Base-by-base conservation (phyloP, 2,888 invertebrate genomes). In the Agapostemon virescens region DNA sequence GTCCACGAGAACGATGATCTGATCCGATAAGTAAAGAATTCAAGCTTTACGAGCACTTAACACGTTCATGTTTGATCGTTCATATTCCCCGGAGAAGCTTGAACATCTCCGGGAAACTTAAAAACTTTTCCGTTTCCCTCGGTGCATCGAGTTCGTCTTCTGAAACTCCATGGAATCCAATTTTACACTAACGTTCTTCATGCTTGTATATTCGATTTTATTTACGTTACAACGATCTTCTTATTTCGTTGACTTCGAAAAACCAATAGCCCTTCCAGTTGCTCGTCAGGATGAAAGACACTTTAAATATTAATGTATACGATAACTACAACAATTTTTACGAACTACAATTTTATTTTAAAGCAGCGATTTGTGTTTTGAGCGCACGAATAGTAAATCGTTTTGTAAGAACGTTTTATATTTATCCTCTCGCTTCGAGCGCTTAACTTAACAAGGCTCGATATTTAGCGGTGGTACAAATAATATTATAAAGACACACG, bases 11-110 rank as follows among this genome's bases (percentile, higher is more conserved):
- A 64, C 26, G 38, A 63, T 69, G 38, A 63, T 69, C 30, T 61
- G 52, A 74, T 81, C 40, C 55, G 45, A 67, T 74, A 40, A 61
- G 52, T n/a, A 69, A 30, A 68, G 33, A 45, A 69, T 52, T 58
- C 15, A 64, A 52, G 45, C 69, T 75, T 42, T 15, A 40, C 23
- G 23, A 36, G 42, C 23, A 23, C 40, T 63, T 26, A 66, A 69
- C 17, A 20, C 36, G 20, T 64, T n/a, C 26, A 58, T n/a, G 55
- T 58, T 66, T 38, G n/a, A n/a, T 68, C 38, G n/a, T 73, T 66
- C 17, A 26, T 7, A 58, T 30, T 61, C 42, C 15, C 55, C 20
- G 20, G n/a, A 61, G n/a, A n/a, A 15, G 23, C 30, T 58, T 61
- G n/a, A 70, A 42, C 42, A 9, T 40, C 30, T 40, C 33, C 5